Percentiles rank a stretch among this genome's conserved stretches.
Conservation (phyloP, 2,113 vertebrate species). For the Malurus alboscapulatus region DNA sequence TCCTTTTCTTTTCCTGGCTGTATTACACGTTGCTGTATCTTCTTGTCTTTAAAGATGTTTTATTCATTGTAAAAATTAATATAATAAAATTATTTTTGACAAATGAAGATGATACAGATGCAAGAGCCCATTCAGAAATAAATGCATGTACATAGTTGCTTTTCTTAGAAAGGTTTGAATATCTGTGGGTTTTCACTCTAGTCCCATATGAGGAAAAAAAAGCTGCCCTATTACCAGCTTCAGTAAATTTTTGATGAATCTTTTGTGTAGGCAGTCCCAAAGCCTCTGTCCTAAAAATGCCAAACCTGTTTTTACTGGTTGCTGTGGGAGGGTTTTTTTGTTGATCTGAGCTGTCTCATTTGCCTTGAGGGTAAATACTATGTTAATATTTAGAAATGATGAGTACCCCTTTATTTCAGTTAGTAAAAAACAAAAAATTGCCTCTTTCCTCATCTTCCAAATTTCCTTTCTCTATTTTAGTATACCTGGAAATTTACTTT, state of each 20-base stretch:
- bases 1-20: neutral
- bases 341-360: neutral
- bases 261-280: neutral
- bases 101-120: neutral
- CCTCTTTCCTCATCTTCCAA: neutral
- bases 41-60: neutral
- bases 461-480: neutral
- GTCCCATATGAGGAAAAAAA: neutral
- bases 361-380: neutral
- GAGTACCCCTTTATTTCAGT: neutral
- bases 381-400: neutral
- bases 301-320: neutral
- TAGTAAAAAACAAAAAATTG: neutral
- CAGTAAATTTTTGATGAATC: constrained; percentile 10
- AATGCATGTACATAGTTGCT: rapidly evolving
- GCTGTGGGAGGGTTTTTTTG: neutral
- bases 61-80: neutral
- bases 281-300: constrained; percentile 17
- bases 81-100: neutral
- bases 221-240: neutral
- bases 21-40: neutral
- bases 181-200: neutral
- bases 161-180: neutral
- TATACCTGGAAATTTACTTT: neutral
- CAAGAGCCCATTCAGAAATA: neutral